Evolutionary conservation across 2,113 vertebrate genomes (phyloP), one percentile per base, ranked within the genome.

Genomic region (Ochotona curzoniae): DNA sequence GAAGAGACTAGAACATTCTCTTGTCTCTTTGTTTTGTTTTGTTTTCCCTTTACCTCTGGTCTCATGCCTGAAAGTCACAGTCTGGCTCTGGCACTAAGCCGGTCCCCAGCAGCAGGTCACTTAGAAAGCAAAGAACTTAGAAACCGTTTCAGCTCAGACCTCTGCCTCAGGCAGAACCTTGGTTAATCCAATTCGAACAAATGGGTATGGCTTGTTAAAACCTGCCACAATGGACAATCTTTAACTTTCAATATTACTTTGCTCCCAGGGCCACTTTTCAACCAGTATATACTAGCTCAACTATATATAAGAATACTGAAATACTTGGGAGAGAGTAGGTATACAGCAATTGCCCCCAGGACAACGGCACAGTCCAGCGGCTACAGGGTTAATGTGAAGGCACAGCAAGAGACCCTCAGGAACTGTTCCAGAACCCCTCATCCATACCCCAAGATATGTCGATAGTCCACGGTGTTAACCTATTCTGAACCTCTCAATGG

Each of bases 151-250:
- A 70, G 71, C 86, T 25, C 79, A 92, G 92, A 84, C 18, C 44
- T 94, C 85, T 86, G 83, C 28, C 83, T 91, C 11, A 8, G 54
- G 79, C 71, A 89, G 76, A 87, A 76, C 38, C 75, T 30, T 85
- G 57, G 70, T 79, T 60, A 87, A 85, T 80, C 57, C 87, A 78
- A 30, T 90, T 81, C 64, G 61, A 89, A 93, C 66, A 89, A 83
- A 95, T 82, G 76, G 67, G 63, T 78, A 73, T 49, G 71, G 63
- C 89, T 73, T 89, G 17, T 89, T 89, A 83, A 91, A 90, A 94
- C 63, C 76, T 89, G 89, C 83, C 61, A n/a, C 69, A 61, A 75
- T 51, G 30, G 38, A 84, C 49, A 91, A 78, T 82, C 74, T 89
- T 87, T 79, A 85, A 90, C 63, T 57, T 90, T 49, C 87, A 83